These are phyloP conservation scores for Boloria euphrosyne DNA, from an alignment of 2,888 invertebrate genomes.

Conservation along the genomic window DNA sequence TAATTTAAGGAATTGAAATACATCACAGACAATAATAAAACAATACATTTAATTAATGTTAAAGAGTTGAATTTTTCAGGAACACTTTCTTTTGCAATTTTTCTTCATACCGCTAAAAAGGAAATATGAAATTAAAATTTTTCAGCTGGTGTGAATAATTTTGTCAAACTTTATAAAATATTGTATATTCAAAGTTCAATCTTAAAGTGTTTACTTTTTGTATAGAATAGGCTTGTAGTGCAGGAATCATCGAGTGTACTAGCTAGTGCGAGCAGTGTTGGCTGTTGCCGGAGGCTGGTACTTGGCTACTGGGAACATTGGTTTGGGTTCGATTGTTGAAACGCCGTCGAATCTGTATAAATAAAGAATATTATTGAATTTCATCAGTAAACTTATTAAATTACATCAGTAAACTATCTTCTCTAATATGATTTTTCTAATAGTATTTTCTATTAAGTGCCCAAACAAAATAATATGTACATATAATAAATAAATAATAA, in stretches of 20 bases:
- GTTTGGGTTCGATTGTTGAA: slow-evolving; percentile 63
- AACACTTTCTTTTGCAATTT: background rate
- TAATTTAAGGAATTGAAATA: too few species aligned
- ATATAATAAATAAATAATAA: background rate
- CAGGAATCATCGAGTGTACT: slow-evolving; percentile 38
- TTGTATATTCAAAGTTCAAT: too few species aligned
- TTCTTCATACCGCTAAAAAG: too few species aligned
- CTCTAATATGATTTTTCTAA: too few species aligned
- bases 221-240: background rate
- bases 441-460: too few species aligned
- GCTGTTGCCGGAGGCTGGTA: slow-evolving; percentile 55
- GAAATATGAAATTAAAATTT: too few species aligned
- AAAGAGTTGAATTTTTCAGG: background rate
- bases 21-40: background rate
- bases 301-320: slow-evolving; percentile 65
- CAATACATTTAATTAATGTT: background rate
- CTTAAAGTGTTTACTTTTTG: background rate
- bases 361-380: too few species aligned
- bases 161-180: too few species aligned
- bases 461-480: too few species aligned
- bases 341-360: slow-evolving; percentile 66
- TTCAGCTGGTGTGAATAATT: too few species aligned
- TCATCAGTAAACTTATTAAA: too few species aligned
- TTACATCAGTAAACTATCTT: too few species aligned
- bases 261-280: slow-evolving; percentile 48